Base-by-base conservation (phyloP, 2,113 vertebrate species). In the Phalacrocorax aristotelis region DNA sequence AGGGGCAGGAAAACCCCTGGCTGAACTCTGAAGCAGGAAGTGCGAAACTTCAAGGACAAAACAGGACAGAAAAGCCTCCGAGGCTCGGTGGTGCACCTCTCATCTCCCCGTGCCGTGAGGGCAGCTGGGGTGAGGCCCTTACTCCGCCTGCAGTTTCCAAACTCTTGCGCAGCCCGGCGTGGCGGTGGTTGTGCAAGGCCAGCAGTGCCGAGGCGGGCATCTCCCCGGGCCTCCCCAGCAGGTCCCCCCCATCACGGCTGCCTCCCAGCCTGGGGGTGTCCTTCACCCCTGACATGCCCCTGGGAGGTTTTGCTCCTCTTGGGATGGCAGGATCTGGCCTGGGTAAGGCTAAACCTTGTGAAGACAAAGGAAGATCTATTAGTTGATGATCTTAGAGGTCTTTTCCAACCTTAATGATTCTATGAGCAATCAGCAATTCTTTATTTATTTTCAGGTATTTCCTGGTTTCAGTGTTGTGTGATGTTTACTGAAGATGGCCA, bases 151-250 rank as follows among this genome's bases (percentile, higher is more conserved):
- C 0, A 3, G 38, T 54, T 91, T 52, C 68, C 64, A 55, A 65
- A 57, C 0, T 5, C 29, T 66, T 27, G 15, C 3, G 10, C 51
- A 13, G 48, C 8, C 58, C 18, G 74, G 27, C 1, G 0, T 27
- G 74, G 23, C 0, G 2, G 3, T 17, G 19, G 7, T 26, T 69
- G 32, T 4, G 15, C 0, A 7, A 70, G 42, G 30, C 29, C 0
- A 17, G 36, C 27, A 10, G 42, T 5, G 5, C 34, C 29, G 8
- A 51, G 34, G 46, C 14, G 4, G 34, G 16, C 32, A 61, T 8
- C 5, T 6, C 32, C 51, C 46, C 2, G 5, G 21, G 4, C 3
- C 17, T 13, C 16, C 68, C 29, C 30, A 17, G 36, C 19, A 36
- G 30, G 25, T 13, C 21, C 36, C 21, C 36, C 34, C 11, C 4